These are phyloP conservation scores for Belonocnema kinseyi DNA, from an alignment of 1,140 invertebrate genomes.

Conservation along the genomic window DNA sequence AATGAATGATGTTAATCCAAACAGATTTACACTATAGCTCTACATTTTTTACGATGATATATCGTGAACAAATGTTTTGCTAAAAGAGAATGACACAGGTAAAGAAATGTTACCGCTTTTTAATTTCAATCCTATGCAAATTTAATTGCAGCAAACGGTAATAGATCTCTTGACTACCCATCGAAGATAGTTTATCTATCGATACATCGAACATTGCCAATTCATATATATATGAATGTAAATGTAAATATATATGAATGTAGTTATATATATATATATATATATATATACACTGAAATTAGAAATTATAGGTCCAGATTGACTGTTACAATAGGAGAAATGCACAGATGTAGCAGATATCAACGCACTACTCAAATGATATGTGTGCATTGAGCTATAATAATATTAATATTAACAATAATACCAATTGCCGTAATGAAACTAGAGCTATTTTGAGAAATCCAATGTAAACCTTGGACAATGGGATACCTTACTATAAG, in stretches of 20 bases:
- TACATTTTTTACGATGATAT: conserved; percentile 24
- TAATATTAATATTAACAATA: conserved; percentile 47
- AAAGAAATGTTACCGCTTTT: conserved; percentile 16
- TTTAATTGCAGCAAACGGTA: conserved; percentile 36
- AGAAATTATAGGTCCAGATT: conserved; percentile 1
- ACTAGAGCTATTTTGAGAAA: conserved; percentile 59
- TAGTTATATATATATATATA: no score
- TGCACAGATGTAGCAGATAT: conserved; percentile 44
- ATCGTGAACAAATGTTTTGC: background rate
- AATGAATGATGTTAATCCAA: conserved; percentile 15
- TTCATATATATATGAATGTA: no score
- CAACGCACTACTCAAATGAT: conserved; percentile 42
- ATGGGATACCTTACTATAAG: conserved; percentile 74
- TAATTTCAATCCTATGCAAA: background rate
- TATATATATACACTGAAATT: conserved; percentile 36
- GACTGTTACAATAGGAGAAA: background rate
- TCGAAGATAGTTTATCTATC: conserved; percentile 37
- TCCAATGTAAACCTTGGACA: conserved; percentile 75
- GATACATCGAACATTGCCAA: conserved; percentile 51
- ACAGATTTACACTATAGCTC: conserved; percentile 31
- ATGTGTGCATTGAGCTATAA: conserved; percentile 45
- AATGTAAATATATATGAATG: no score
- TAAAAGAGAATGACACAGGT: background rate
- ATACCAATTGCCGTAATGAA: conserved; percentile 48
- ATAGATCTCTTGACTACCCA: conserved; percentile 49